Conservation (phyloP, 1,140 invertebrate genomes). For the Cepaea nemoralis region DNA sequence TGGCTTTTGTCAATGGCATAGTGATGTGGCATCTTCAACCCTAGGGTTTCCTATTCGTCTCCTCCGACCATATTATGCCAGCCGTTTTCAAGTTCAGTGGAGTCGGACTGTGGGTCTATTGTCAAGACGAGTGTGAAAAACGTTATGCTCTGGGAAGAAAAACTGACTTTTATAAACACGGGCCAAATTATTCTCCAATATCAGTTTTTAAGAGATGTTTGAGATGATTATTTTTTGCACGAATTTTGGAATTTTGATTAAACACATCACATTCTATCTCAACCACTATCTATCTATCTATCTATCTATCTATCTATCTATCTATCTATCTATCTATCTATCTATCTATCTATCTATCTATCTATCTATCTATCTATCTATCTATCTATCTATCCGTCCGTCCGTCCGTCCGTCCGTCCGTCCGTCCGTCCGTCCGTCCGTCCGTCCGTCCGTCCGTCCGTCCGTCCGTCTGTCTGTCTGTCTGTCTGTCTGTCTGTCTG, state of each 20-base stretch:
- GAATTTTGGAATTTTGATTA: background rate
- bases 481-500: no score
- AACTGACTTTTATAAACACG: background rate
- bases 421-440: no score
- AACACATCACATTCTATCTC: no score
- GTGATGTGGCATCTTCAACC: background rate
- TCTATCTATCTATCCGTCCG: no score
- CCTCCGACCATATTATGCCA: slow-evolving; percentile 7
- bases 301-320: background rate
- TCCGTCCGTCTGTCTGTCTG: no score
- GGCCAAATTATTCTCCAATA: background rate
- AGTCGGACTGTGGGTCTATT: slow-evolving; percentile 18
- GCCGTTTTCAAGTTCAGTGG: slow-evolving; percentile 26
- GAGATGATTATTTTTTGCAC: background rate
- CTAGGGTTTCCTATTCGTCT: background rate
- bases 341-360: no score
- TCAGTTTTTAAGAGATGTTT: background rate
- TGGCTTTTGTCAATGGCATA: background rate
- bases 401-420: no score
- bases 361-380: no score
- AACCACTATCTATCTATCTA: background rate
- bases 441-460: no score
- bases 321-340: no score
- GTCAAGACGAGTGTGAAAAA: background rate
- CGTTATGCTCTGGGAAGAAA: background rate